Evolutionary conservation across 2,888 invertebrate genomes (phyloP), one percentile per base, ranked within the genome.

Genomic region (Germaria angustata): DNA sequence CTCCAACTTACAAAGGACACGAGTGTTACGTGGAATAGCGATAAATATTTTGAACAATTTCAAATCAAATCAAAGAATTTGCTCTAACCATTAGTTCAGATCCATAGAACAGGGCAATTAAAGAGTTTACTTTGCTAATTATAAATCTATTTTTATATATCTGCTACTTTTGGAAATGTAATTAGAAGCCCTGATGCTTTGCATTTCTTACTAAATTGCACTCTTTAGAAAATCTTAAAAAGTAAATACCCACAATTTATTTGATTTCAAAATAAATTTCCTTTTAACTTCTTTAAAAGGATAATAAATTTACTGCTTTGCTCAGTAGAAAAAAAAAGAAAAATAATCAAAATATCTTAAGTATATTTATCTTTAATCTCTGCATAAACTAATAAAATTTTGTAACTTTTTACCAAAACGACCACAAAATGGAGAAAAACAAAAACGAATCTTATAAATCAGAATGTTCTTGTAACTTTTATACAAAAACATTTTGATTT

Each of bases 361-460:
- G 55, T 76, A 59, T 82, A 65, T 57, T 76, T 73, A 79, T 75
- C 71, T 66, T 44, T 72, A 79, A 82, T 82, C 82, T 79, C 46
- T 76, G 57, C 66, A 82, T 71, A 82, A 82, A 79, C 71, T 79
- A 79, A 79, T 82, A 71, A 76, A 79, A 77, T 63, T 46, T 72
- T 72, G 53, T 77, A 63, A 77, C 73, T 82, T 76, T 71, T 76
- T 71, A 20, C 59, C 66, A 41, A 79, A 79, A 59, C 79, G 82
- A 76, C 82, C 82, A 75, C 75, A 79, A 65, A 59, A 61, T 28
- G 73, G 9, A 69, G 22, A 51, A 68, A 65, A 22, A 75, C 44
- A 80, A 63, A 71, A 55, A 59, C 20, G 5, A 53, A 76, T 63
- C 44, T 61, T 59, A 68, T 59, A 69, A 61, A 77, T 65, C 57